phyloP scores from a whole-genome alignment of 2,113 vertebrate species.

The Gnathonemus longibarbis region DNA sequence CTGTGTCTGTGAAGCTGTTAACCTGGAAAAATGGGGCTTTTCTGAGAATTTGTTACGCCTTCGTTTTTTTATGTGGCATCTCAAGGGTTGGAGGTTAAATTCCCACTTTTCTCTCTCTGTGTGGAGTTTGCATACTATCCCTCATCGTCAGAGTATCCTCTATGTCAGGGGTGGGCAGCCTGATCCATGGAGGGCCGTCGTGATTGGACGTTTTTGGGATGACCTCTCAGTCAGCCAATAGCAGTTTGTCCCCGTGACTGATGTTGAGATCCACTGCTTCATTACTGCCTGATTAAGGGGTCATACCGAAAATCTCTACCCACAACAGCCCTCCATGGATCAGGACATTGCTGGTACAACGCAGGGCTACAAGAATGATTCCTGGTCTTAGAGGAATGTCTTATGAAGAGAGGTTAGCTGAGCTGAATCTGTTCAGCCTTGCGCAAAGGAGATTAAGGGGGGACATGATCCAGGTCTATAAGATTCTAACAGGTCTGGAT shows the following conservation, averaged over 20 bases:
- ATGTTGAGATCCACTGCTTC: neutral
- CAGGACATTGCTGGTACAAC: neutral
- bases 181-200: neutral
- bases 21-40: neutral
- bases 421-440: no score
- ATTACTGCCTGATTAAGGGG: neutral
- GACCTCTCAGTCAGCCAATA: neutral
- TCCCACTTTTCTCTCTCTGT: neutral
- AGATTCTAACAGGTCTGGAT: no score
- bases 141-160: neutral
- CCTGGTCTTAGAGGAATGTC: no score
- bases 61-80: neutral
- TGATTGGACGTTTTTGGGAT: neutral
- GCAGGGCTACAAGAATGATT: no score
- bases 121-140: neutral
- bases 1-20: neutral
- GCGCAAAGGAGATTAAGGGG: no score
- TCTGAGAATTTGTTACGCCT: neutral
- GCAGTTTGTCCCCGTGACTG: neutral
- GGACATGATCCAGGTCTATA: no score
- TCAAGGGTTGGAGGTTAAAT: neutral
- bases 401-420: no score
- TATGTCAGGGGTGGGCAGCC: neutral
- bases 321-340: neutral
- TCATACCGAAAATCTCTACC: neutral